phyloP scores from a whole-genome alignment of 2,113 vertebrate genomes.

The Lophotis ruficrista region DNA sequence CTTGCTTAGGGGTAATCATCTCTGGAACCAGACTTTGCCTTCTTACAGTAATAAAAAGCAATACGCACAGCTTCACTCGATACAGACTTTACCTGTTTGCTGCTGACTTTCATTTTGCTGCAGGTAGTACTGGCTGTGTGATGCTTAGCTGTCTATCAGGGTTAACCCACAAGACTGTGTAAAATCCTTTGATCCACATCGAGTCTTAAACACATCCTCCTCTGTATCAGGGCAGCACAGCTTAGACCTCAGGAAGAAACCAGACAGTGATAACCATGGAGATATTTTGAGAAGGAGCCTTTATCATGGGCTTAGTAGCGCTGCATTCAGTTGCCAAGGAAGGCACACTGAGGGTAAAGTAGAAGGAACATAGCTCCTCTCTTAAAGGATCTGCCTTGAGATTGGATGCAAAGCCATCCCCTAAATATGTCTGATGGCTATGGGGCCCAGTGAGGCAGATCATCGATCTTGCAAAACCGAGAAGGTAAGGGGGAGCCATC shows the following conservation, averaged over 20 bases:
- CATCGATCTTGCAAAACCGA: not conserved
- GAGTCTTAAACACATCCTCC: not conserved
- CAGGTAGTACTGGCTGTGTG: not conserved
- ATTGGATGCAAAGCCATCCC: not conserved
- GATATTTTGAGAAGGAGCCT: not conserved
- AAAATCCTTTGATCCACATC: not conserved
- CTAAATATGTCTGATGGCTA: not conserved
- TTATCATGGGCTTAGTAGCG: not conserved
- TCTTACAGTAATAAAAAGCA: not conserved
- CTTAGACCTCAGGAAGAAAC: not conserved
- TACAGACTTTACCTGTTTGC: not conserved
- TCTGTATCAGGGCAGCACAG: not conserved
- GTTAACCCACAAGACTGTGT: not conserved
- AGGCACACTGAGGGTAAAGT: not conserved
- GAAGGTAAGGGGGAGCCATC: not conserved
- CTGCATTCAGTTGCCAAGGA: not conserved
- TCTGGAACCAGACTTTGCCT: not conserved
- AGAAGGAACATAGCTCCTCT: not conserved
- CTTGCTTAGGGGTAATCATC: not conserved
- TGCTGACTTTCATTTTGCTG: not conserved
- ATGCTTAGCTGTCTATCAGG: not conserved
- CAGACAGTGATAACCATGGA: not conserved
- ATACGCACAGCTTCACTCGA: not conserved
- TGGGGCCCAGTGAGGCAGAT: not conserved
- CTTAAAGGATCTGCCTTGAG: not conserved